These are phyloP conservation scores for Thripadectes ignobilis DNA, from an alignment of 2,797 vertebrate genomes.

Conservation along the genomic window DNA sequence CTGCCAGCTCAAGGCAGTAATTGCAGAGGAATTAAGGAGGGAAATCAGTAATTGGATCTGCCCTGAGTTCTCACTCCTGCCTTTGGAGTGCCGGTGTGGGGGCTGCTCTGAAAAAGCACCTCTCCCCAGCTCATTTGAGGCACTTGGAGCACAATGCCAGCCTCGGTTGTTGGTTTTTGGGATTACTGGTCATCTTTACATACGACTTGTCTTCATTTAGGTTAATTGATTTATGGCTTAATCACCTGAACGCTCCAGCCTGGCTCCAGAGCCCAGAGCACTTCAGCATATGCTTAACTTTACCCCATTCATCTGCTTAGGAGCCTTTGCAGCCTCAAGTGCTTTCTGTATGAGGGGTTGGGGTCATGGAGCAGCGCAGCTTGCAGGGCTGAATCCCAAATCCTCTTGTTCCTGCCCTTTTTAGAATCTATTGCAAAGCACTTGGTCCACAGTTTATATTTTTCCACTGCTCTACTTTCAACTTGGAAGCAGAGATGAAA, in stretches of 20 bases:
- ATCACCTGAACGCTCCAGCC: neutral
- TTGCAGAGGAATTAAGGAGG: neutral
- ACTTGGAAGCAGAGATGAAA: neutral
- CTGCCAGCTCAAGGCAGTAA: neutral
- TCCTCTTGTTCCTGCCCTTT: neutral
- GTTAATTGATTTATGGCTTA: constrained; percentile 24
- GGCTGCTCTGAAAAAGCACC: neutral
- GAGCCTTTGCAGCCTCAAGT: constrained; percentile 12
- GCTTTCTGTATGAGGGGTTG: neutral
- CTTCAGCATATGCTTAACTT: constrained; percentile 20
- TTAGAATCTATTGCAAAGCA: neutral
- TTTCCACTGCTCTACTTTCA: neutral
- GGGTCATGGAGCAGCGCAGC: neutral
- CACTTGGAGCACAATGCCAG: constrained; percentile 4
- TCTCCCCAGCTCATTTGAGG: neutral
- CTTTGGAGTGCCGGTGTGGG: neutral
- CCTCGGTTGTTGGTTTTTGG: constrained; percentile 6
- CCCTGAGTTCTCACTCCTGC: neutral
- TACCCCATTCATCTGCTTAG: constrained; percentile 4
- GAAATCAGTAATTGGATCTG: neutral
- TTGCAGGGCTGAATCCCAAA: neutral
- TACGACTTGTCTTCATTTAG: neutral
- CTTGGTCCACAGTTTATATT: neutral
- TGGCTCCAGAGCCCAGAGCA: neutral
- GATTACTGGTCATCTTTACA: neutral